Evolutionary conservation across 2,113 vertebrate genomes (phyloP).

Genomic region (Sinocyclocheilus maitianheensis): DNA sequence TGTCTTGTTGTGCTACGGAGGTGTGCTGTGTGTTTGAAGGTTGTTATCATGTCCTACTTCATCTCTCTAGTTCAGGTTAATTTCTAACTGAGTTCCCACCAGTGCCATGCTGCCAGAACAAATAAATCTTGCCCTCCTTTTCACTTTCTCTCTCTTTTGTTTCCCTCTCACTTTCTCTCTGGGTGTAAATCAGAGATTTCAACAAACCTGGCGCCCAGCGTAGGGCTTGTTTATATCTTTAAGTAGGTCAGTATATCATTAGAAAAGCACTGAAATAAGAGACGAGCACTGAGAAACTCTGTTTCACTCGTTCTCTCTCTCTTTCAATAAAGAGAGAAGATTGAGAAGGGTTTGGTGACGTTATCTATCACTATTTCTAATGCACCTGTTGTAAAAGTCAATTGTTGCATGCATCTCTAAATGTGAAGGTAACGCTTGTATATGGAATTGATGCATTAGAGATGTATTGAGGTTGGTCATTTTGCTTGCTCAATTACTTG

Average conservation of each 20-base stretch:
- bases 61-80: slow-evolving; percentile 67
- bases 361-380: background rate
- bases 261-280: slow-evolving; percentile 42
- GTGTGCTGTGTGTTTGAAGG: background rate
- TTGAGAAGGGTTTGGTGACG: background rate
- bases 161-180: slow-evolving; percentile 5
- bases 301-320: background rate
- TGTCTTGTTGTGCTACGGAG: slow-evolving; percentile 2
- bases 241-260: slow-evolving; percentile 42
- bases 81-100: slow-evolving; percentile 63
- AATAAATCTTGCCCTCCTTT: slow-evolving; percentile 28
- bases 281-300: slow-evolving; percentile 1
- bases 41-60: slow-evolving; percentile 55
- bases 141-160: background rate
- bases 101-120: background rate
- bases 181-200: slow-evolving; percentile 48
- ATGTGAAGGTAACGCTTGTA: background rate
- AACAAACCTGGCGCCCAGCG: slow-evolving; percentile 15
- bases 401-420: background rate
- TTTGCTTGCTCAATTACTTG: background rate
- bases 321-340: background rate
- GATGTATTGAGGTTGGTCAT: background rate
- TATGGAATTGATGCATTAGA: background rate
- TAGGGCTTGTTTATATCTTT: slow-evolving; percentile 44
- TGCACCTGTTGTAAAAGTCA: background rate